phyloP scores from a whole-genome alignment of 2,888 invertebrate species.

The Teleogryllus oceanicus region DNA sequence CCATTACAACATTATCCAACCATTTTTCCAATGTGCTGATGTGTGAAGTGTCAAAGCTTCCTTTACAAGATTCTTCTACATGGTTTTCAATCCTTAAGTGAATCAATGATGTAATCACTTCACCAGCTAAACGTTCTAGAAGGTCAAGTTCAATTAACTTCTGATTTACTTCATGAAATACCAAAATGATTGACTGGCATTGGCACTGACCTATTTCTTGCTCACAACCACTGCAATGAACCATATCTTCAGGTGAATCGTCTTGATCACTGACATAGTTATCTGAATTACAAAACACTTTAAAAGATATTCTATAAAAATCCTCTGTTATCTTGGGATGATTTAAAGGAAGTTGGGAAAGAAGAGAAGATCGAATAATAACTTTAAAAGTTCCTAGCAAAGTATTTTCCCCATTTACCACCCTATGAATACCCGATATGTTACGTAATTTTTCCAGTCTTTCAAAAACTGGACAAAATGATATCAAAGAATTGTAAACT shows the following conservation, averaged over 20 bases:
- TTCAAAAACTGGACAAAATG: slow-evolving; percentile 55
- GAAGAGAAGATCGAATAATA: slow-evolving; percentile 60
- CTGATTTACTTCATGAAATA: slow-evolving; percentile 73
- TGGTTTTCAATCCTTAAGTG: slow-evolving; percentile 78
- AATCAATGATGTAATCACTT: slow-evolving; percentile 77
- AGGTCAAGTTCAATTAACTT: slow-evolving; percentile 71
- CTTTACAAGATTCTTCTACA: slow-evolving; percentile 80
- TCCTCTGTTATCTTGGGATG: slow-evolving; percentile 66
- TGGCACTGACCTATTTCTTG: slow-evolving; percentile 60
- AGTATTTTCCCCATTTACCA: slow-evolving; percentile 55
- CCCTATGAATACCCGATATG: slow-evolving; percentile 49
- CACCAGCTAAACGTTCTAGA: slow-evolving; percentile 78
- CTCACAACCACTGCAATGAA: slow-evolving; percentile 70
- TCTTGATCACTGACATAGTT: slow-evolving; percentile 44
- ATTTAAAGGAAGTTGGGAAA: slow-evolving; percentile 68
- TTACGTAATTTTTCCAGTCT: slow-evolving; percentile 56
- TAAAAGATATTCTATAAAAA: slow-evolving; percentile 75
- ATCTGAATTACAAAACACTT: slow-evolving; percentile 58
- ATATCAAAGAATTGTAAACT: slow-evolving; percentile 56
- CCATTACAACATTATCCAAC: slow-evolving; percentile 80
- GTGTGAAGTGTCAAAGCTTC: slow-evolving; percentile 81
- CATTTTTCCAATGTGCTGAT: slow-evolving; percentile 76
- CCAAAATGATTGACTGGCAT: slow-evolving; percentile 63
- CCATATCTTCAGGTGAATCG: slow-evolving; percentile 57
- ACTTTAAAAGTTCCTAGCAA: slow-evolving; percentile 60